A percentile compares a stretch with the other conserved stretches of the same genome.
Conservation (phyloP, 2,113 vertebrate species). For the Antechinus stuartii region DNA sequence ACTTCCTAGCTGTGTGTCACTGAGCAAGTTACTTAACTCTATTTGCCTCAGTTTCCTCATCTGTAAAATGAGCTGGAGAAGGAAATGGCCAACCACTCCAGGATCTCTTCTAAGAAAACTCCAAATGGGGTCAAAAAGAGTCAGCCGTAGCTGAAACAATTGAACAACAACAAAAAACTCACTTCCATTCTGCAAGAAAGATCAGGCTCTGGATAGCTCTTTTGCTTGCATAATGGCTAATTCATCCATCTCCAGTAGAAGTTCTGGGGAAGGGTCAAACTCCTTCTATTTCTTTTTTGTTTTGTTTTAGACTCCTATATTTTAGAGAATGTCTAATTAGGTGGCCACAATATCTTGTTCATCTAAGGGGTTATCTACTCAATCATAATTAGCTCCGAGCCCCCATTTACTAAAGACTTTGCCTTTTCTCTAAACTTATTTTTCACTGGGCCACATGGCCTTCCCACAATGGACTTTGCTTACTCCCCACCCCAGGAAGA, state of each 20-base stretch:
- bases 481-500: neutral
- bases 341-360: neutral
- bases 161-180: too few relatives aligned
- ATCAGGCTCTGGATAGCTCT: neutral
- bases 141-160: too few relatives aligned
- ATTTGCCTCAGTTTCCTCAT: too few relatives aligned
- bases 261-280: neutral
- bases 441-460: neutral
- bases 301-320: too few relatives aligned
- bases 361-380: neutral
- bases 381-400: neutral
- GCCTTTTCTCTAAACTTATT: neutral
- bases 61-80: too few relatives aligned
- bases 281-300: neutral
- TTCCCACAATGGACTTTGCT: neutral
- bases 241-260: neutral
- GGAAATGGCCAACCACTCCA: too few relatives aligned
- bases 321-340: neutral
- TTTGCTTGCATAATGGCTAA: neutral
- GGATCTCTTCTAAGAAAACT: too few relatives aligned
- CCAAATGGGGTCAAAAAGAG: too few relatives aligned
- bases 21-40: too few relatives aligned
- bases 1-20: too few relatives aligned
- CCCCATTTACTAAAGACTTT: neutral
- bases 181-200: neutral